Percentiles rank a stretch among this genome's conserved stretches.
phyloP scores from a whole-genome alignment of 2,888 invertebrate genomes.

The Acanthoscelides obtectus region DNA sequence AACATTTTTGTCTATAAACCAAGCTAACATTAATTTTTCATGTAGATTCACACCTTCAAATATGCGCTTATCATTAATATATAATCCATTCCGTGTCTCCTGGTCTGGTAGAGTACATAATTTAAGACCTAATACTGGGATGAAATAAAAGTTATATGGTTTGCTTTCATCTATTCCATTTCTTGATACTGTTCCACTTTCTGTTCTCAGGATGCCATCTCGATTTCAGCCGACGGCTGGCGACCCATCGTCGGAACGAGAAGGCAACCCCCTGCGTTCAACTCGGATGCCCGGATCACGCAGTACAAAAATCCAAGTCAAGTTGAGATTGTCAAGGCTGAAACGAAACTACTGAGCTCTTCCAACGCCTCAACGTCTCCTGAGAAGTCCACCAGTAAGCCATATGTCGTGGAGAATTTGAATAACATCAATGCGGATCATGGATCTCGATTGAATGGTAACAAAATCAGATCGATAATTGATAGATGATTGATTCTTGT shows the following conservation, averaged over 20 bases:
- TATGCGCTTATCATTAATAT: too few species aligned
- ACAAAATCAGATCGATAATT: too few species aligned
- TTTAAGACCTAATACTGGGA: too few species aligned
- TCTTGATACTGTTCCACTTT: background rate
- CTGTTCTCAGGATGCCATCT: conserved; percentile 38
- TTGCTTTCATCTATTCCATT: too few species aligned
- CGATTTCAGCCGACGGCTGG: conserved; percentile 58
- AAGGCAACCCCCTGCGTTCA: conserved; percentile 21
- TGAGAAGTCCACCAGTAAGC: conserved; percentile 22
- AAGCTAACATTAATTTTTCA: too few species aligned
- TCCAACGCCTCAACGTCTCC: conserved; percentile 13
- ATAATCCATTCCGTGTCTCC: too few species aligned
- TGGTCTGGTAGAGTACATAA: too few species aligned
- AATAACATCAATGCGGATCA: background rate
- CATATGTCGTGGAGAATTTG: conserved; percentile 11
- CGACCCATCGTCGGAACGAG: conserved; percentile 53
- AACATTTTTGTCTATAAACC: too few species aligned
- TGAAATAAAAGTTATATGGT: too few species aligned
- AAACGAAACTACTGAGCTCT: conserved; percentile 18
- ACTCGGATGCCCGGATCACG: conserved; percentile 29
- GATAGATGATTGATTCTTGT: too few species aligned
- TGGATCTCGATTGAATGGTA: background rate
- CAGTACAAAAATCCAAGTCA: conserved; percentile 32
- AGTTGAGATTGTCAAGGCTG: conserved; percentile 22
- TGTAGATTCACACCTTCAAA: too few species aligned